Evolutionary conservation across 2,888 invertebrate species (phyloP).

Genomic region (Bombylius discolor): DNA sequence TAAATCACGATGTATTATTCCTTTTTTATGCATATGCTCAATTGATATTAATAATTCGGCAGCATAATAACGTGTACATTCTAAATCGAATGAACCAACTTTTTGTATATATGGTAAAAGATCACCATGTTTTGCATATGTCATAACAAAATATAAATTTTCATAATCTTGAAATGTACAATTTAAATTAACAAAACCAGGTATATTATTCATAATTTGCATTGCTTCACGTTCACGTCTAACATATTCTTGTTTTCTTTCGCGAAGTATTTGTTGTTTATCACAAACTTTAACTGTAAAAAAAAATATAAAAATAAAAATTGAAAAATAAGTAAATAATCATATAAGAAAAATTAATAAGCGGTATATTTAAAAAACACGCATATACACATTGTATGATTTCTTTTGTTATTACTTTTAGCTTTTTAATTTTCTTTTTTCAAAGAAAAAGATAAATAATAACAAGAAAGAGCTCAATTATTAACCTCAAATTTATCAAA

Average conservation of each 20-base stretch:
- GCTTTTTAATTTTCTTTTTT: no score
- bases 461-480: no score
- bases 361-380: not conserved
- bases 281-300: conserved; percentile 91
- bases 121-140: conserved; percentile 91
- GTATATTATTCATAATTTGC: conserved; percentile 66
- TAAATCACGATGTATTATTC: conserved; percentile 88
- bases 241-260: conserved; percentile 87
- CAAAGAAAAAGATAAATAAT: no score
- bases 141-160: conserved; percentile 87
- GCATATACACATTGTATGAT: not conserved
- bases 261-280: conserved; percentile 82
- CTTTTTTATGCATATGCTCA: conserved; percentile 77
- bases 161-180: conserved; percentile 94
- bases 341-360: no score
- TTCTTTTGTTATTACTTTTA: no score
- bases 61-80: conserved; percentile 84
- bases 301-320: conserved; percentile 4
- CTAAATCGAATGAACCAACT: conserved; percentile 77
- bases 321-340: not conserved
- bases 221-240: conserved; percentile 89
- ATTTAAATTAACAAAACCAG: conserved; percentile 86
- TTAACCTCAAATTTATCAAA: no score
- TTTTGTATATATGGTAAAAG: conserved; percentile 82
- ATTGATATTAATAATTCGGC: conserved; percentile 87